These are phyloP conservation scores for Ceratina japonica DNA, from an alignment of 1,140 invertebrate species.

Conservation along the genomic window DNA sequence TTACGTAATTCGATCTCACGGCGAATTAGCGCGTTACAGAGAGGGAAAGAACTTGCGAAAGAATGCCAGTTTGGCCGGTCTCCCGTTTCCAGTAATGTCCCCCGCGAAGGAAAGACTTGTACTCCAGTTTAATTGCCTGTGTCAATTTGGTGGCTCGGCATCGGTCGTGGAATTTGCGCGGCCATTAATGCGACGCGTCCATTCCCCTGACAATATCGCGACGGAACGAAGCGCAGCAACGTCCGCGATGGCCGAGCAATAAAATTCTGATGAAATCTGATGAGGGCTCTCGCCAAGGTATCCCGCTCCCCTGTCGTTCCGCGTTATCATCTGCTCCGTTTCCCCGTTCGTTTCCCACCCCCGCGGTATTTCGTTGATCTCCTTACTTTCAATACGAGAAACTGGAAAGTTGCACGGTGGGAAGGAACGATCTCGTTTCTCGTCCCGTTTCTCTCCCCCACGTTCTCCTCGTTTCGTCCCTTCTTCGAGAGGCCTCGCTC, in stretches of 20 bases:
- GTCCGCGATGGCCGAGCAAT: conserved; percentile 1
- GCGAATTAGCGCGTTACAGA: background rate
- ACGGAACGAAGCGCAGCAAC: background rate
- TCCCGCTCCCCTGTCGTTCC: background rate
- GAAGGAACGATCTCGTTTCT: conserved; percentile 38
- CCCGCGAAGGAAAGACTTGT: background rate
- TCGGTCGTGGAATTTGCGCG: background rate
- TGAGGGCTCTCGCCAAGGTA: background rate
- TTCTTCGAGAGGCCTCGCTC: background rate
- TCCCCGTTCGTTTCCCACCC: background rate
- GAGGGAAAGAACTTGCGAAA: conserved; percentile 12
- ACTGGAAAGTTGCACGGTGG: conserved; percentile 59
- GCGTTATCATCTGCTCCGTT: conserved; percentile 2
- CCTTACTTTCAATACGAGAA: conserved; percentile 58
- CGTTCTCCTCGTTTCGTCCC: conserved; percentile 1
- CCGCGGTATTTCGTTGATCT: conserved; percentile 22
- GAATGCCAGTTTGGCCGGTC: conserved; percentile 6
- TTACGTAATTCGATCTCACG: conserved; percentile 23
- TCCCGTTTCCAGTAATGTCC: conserved; percentile 23
- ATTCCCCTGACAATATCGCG: background rate
- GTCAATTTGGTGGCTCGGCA: background rate
- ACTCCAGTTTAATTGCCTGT: conserved; percentile 17
- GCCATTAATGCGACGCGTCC: background rate
- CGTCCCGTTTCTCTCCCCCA: too few relatives aligned
- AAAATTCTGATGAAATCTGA: conserved; percentile 37